Conservation (phyloP, 1,140 invertebrate genomes). For the Lordiphosa mommai region DNA sequence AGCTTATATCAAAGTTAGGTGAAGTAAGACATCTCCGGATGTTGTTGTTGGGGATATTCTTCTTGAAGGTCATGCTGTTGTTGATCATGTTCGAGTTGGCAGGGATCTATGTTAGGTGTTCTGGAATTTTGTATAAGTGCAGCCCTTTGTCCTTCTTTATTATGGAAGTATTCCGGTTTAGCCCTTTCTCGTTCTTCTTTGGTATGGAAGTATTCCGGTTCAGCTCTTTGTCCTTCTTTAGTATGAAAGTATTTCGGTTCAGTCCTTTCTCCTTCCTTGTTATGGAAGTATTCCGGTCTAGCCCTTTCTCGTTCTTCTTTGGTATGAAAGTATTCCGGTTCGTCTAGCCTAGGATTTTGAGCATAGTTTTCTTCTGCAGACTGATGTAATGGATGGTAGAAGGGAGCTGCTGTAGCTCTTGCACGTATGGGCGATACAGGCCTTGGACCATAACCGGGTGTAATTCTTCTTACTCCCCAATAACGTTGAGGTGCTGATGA, state of each 20-base stretch:
- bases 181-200: too few relatives aligned
- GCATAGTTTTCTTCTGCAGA: not conserved
- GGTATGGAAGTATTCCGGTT: too few relatives aligned
- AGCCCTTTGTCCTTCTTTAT: too few relatives aligned
- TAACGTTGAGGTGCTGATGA: not conserved
- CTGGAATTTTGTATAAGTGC: not conserved
- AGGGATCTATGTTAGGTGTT: constrained; percentile 38
- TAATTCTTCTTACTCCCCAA: constrained; percentile 4
- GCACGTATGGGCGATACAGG: not conserved
- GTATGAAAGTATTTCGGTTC: not conserved
- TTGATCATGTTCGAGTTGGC: constrained; percentile 35
- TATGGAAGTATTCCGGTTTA: too few relatives aligned
- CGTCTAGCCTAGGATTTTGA: too few relatives aligned
- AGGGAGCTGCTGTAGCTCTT: not conserved
- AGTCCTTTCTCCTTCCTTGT: not conserved
- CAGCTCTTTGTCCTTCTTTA: too few relatives aligned
- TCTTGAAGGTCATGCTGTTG: not conserved
- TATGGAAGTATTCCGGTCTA: too few relatives aligned
- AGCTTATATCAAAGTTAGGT: constrained; percentile 35
- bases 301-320: too few relatives aligned
- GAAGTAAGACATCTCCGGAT: constrained; percentile 22
- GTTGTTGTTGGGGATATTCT: constrained; percentile 13
- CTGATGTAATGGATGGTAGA: not conserved
- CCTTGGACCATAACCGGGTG: not conserved
- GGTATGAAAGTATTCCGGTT: too few relatives aligned